phyloP scores from a whole-genome alignment of 2,797 vertebrate species.

The Thunnus albacares region DNA sequence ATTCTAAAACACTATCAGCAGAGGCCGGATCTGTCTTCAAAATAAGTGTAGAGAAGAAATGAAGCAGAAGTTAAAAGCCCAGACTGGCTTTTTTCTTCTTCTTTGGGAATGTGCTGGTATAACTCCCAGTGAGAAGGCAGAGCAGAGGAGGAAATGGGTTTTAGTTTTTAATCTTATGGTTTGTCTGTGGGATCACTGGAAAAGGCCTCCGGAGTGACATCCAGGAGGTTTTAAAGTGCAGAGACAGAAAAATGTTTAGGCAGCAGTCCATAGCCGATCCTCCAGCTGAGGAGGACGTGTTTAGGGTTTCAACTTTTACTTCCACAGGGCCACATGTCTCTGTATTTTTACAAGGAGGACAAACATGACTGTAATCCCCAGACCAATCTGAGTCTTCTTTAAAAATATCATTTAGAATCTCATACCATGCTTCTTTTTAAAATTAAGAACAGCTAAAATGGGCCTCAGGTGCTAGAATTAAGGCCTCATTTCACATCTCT shows the following conservation, averaged over 20 bases:
- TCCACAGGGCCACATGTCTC: not conserved
- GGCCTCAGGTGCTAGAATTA: not conserved
- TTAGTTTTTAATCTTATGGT: constrained; percentile 43
- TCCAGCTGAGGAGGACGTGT: constrained; percentile 1
- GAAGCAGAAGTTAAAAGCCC: not conserved
- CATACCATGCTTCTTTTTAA: not conserved
- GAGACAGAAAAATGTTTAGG: constrained; percentile 40
- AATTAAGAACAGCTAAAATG: not conserved
- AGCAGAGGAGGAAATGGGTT: constrained; percentile 32
- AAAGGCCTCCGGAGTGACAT: constrained; percentile 37
- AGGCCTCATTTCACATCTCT: not conserved
- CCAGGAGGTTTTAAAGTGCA: constrained; percentile 17
- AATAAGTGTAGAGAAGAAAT: not conserved
- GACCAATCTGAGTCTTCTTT: not conserved
- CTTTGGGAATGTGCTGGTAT: not conserved
- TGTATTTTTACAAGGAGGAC: not conserved
- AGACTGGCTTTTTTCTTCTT: not conserved
- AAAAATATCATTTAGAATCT: not conserved
- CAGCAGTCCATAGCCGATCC: constrained; percentile 25
- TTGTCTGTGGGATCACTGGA: constrained; percentile 23
- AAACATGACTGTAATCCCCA: not conserved
- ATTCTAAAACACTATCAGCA: not conserved
- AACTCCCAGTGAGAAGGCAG: constrained; percentile 8
- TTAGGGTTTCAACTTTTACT: constrained; percentile 18
- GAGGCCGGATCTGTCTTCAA: not conserved